phyloP scores from a whole-genome alignment of 2,888 invertebrate species.

The Piscicola geometra region DNA sequence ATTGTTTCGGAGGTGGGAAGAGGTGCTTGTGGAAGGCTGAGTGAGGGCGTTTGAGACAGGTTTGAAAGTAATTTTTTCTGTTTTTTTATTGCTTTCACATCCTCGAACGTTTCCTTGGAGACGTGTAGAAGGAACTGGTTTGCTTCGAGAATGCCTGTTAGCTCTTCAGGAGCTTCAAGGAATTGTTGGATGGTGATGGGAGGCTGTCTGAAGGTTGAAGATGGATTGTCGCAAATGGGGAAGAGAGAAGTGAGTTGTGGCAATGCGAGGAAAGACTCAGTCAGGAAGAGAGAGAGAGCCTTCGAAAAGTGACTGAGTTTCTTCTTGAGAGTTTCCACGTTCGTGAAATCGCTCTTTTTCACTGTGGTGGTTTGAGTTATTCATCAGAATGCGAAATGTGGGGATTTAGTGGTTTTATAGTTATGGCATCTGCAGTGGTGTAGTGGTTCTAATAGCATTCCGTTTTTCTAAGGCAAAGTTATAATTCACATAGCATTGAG shows the following conservation, averaged over 20 bases:
- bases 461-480: no score
- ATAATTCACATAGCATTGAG: no score
- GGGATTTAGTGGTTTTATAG: no score
- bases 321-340: conserved; percentile 3
- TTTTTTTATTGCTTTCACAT: neutral
- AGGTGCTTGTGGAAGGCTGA: no score
- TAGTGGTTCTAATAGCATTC: no score
- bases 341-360: conserved; percentile 1
- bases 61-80: no score
- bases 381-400: no score
- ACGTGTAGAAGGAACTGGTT: neutral
- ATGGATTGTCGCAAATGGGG: neutral
- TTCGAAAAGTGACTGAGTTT: neutral
- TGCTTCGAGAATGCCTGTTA: neutral
- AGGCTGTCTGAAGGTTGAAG: neutral
- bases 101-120: neutral
- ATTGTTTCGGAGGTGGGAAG: neutral
- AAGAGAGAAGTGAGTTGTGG: neutral
- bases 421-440: no score
- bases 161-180: neutral
- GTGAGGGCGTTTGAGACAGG: neutral
- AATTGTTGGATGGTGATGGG: neutral
- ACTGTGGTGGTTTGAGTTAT: neutral
- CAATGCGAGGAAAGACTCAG: neutral
- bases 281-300: neutral